Evolutionary conservation across 23 tunicate genomes (phyloP).

Genomic region (Halocynthia aurantium): DNA sequence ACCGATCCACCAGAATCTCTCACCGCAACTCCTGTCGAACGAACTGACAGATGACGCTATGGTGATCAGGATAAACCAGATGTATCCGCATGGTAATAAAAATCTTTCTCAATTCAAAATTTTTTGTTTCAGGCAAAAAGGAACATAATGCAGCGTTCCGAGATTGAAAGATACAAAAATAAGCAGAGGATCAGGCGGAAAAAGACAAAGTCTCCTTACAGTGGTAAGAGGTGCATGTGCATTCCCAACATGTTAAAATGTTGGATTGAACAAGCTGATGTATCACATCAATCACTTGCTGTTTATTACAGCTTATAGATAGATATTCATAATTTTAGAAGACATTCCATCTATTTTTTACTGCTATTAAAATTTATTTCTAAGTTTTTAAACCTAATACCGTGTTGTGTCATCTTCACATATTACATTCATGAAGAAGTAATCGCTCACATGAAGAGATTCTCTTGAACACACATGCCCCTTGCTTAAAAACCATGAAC

Average conservation of each 20-base stretch:
- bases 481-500: too few species aligned
- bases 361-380: too few species aligned
- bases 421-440: too few species aligned
- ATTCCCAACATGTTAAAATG: not conserved
- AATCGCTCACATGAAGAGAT: too few species aligned
- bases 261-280: not conserved
- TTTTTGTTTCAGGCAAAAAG: not conserved
- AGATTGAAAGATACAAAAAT: slow-evolving; percentile 8
- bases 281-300: too few species aligned
- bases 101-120: not conserved
- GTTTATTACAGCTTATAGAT: too few species aligned
- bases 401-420: too few species aligned
- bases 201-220: not conserved
- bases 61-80: not conserved
- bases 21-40: not conserved
- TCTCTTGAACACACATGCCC: too few species aligned
- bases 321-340: too few species aligned
- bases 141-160: not conserved
- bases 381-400: too few species aligned
- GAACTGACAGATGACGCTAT: slow-evolving; percentile 11
- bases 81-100: too few species aligned
- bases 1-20: not conserved
- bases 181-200: not conserved
- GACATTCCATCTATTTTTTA: too few species aligned
- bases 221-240: not conserved